Evolutionary conservation across 2,888 invertebrate genomes (phyloP).

Genomic region (Polydrusus tereticollis): DNA sequence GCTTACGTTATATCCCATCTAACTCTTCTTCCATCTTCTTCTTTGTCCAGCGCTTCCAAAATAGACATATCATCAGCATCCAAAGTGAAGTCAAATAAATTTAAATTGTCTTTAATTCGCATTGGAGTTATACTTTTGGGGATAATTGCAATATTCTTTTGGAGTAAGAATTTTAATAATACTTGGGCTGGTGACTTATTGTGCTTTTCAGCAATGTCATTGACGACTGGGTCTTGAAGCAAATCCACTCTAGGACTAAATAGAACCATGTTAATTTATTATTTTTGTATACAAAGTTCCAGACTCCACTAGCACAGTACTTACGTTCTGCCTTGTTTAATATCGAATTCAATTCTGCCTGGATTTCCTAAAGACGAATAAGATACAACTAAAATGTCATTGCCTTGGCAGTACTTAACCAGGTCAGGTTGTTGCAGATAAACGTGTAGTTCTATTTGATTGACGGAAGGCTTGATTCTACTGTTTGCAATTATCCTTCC

Average conservation of each 20-base stretch:
- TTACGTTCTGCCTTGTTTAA: constrained; percentile 28
- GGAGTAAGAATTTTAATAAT: constrained; percentile 20
- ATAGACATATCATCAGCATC: constrained; percentile 6
- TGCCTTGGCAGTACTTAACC: constrained; percentile 62
- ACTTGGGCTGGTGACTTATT: constrained; percentile 21
- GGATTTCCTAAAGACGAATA: constrained; percentile 69
- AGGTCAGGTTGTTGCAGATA: constrained; percentile 69
- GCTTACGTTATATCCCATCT: neutral
- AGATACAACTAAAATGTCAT: constrained; percentile 68
- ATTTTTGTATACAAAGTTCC: no score
- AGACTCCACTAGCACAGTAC: neutral
- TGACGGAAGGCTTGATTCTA: constrained; percentile 69
- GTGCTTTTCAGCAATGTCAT: constrained; percentile 20
- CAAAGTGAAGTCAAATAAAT: constrained; percentile 26
- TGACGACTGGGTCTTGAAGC: constrained; percentile 12
- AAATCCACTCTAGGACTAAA: neutral
- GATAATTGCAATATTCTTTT: constrained; percentile 30
- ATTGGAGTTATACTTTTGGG: constrained; percentile 31
- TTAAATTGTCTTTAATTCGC: constrained; percentile 29
- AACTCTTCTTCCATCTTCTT: constrained; percentile 6
- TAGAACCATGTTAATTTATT: no score
- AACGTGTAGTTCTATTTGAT: constrained; percentile 76
- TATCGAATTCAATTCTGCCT: constrained; percentile 63
- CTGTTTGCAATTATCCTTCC: constrained; percentile 66
- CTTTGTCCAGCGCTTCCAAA: constrained; percentile 14